Evolutionary conservation across 2,797 vertebrate genomes (phyloP).

Genomic region (Galago senegalensis): DNA sequence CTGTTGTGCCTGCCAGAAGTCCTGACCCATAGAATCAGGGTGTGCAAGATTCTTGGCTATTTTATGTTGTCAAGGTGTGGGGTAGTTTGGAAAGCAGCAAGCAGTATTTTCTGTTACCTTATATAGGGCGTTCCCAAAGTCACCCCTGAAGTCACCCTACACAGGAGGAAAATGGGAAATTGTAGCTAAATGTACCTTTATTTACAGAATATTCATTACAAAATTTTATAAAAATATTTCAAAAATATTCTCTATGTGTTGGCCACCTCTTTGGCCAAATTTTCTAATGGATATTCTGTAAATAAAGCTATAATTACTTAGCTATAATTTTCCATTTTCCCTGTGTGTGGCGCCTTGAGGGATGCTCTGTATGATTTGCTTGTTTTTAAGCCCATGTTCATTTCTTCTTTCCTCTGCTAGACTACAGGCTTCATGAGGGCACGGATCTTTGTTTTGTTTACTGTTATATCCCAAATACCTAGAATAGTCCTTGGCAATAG

Average conservation of each 20-base stretch:
- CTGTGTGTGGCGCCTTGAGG: too few relatives aligned
- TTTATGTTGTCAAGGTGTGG: slow-evolving; percentile 16
- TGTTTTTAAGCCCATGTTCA: slow-evolving; percentile 34
- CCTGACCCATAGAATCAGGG: background rate
- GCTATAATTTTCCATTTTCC: too few relatives aligned
- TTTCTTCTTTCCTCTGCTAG: slow-evolving; percentile 31
- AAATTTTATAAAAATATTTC: too few relatives aligned
- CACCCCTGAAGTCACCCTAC: too few relatives aligned
- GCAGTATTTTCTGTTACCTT: background rate
- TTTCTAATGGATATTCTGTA: too few relatives aligned
- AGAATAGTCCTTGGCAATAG: background rate
- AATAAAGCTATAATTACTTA: too few relatives aligned
- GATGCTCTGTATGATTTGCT: background rate
- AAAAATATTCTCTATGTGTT: too few relatives aligned
- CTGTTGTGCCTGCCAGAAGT: background rate
- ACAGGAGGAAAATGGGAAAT: too few relatives aligned
- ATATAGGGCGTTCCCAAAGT: background rate
- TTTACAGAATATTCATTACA: too few relatives aligned
- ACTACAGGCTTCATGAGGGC: slow-evolving; percentile 22
- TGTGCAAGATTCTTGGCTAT: background rate
- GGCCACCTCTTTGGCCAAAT: too few relatives aligned
- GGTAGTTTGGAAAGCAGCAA: background rate
- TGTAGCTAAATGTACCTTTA: too few relatives aligned
- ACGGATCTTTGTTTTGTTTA: slow-evolving; percentile 15
- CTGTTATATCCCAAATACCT: background rate